Evolutionary conservation across 2,113 vertebrate genomes (phyloP).

Genomic region (Dicaeum eximium): DNA sequence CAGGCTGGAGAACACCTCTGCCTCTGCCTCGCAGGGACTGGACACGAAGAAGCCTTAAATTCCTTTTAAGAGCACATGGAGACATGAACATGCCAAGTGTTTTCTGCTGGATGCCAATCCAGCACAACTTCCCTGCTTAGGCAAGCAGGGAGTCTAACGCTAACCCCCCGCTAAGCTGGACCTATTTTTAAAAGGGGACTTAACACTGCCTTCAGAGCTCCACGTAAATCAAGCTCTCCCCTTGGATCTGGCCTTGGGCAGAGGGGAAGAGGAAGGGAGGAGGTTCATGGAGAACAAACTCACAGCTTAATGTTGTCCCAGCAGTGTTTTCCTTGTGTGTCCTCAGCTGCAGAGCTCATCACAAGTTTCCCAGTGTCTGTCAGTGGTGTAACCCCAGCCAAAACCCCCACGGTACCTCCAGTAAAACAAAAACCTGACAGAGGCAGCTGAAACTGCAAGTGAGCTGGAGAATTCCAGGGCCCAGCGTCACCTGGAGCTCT

Average conservation of each 20-base stretch:
- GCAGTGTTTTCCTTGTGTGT: background rate
- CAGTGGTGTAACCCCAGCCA: background rate
- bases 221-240: background rate
- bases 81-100: background rate
- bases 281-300: background rate
- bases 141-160: background rate
- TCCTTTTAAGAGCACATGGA: background rate
- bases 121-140: background rate
- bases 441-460: background rate
- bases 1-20: background rate
- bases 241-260: background rate
- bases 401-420: background rate
- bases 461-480: background rate
- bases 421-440: background rate
- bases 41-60: background rate
- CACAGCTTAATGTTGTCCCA: background rate
- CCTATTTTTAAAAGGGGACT: constrained; percentile 23
- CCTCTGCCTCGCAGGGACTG: background rate
- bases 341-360: background rate
- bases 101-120: background rate
- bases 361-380: background rate
- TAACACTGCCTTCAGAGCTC: background rate
- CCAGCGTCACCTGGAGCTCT: background rate
- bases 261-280: background rate
- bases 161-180: background rate